phyloP scores from a whole-genome alignment of 1,140 invertebrate species.

The Melitaea cinxia region DNA sequence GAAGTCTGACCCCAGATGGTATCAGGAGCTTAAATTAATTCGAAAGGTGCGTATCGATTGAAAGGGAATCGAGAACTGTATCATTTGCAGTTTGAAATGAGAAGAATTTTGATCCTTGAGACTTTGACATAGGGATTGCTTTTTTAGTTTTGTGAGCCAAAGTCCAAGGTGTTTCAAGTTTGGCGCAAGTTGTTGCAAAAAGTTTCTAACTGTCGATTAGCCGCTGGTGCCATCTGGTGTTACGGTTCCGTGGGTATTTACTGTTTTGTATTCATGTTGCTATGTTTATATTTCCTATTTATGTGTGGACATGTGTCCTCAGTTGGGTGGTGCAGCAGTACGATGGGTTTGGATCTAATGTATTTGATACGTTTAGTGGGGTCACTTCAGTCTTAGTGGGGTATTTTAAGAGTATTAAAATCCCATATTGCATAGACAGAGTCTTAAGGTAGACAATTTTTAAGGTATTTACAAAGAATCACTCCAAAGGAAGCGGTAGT shows the following conservation, averaged over 20 bases:
- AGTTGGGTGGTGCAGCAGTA: too few relatives aligned
- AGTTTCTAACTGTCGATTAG: conserved; percentile 17
- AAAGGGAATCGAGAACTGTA: conserved; percentile 29
- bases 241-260: not conserved
- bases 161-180: conserved; percentile 28
- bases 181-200: conserved; percentile 25
- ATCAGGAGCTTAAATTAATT: conserved; percentile 20
- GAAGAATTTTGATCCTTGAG: conserved; percentile 5
- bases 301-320: not conserved
- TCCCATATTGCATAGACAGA: too few relatives aligned
- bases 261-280: not conserved
- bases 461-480: too few relatives aligned
- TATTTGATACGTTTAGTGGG: too few relatives aligned
- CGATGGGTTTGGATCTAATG: too few relatives aligned
- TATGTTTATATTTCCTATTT: not conserved
- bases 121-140: not conserved
- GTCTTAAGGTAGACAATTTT: too few relatives aligned
- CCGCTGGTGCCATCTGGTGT: conserved; percentile 21
- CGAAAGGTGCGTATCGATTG: conserved; percentile 31
- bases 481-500: too few relatives aligned
- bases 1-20: conserved; percentile 26
- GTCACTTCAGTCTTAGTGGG: too few relatives aligned
- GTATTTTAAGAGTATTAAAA: too few relatives aligned
- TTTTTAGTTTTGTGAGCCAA: not conserved
- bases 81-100: conserved; percentile 8